Percentiles rank a stretch among this genome's conserved stretches.
phyloP scores from a whole-genome alignment of 2,113 vertebrate genomes.

The Cyanoderma ruficeps region DNA sequence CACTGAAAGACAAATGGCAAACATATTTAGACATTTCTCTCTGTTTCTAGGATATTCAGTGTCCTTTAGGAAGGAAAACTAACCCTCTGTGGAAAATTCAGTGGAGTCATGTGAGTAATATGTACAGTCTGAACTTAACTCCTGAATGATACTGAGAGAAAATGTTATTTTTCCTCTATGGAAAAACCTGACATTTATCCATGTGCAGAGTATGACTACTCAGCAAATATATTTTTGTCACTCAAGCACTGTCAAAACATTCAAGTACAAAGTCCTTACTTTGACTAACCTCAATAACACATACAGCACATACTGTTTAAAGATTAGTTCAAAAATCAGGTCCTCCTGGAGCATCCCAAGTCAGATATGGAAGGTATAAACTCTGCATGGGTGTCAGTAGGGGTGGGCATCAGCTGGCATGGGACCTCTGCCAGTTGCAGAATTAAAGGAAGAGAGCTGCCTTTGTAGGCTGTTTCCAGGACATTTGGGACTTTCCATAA shows the following conservation, averaged over 20 bases:
- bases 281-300: not conserved
- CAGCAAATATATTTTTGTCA: not conserved
- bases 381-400: not conserved
- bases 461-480: not conserved
- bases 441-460: not conserved
- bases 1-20: conserved; percentile 72
- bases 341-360: not conserved
- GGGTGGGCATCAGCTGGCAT: not conserved
- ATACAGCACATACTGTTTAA: not conserved
- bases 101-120: not conserved
- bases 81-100: not conserved
- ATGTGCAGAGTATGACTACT: not conserved
- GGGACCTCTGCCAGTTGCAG: not conserved
- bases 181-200: not conserved
- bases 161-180: not conserved
- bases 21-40: not conserved
- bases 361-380: not conserved
- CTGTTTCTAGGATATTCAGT: not conserved
- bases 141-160: not conserved
- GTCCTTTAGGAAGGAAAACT: not conserved
- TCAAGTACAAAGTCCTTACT: not conserved
- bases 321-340: not conserved
- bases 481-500: not conserved
- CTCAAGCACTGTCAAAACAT: not conserved
- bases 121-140: not conserved